A percentile compares a stretch with the other conserved stretches of the same genome.
These are phyloP conservation scores for Onychomys torridus DNA, from an alignment of 2,797 vertebrate species.

Conservation along the genomic window DNA sequence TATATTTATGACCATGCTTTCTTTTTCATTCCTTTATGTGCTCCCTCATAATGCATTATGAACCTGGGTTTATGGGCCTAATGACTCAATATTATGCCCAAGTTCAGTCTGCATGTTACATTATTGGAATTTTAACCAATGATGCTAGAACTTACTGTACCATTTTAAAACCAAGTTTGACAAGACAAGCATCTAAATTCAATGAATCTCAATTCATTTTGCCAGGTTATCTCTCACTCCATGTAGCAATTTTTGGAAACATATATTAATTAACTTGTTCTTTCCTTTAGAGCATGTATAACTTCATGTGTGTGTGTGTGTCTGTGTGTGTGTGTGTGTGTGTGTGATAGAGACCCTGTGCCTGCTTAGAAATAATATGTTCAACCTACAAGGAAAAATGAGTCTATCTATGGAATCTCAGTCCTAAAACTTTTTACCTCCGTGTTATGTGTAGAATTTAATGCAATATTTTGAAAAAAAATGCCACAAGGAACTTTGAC, in stretches of 20 bases:
- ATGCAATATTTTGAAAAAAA: background rate
- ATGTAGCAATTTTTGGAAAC: background rate
- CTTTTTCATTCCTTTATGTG: background rate
- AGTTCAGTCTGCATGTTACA: background rate
- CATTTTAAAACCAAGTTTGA: background rate
- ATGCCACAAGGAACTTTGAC: background rate
- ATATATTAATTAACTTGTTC: background rate
- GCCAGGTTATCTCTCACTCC: background rate
- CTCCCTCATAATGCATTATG: background rate
- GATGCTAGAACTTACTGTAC: background rate
- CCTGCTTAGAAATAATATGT: background rate
- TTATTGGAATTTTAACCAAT: background rate
- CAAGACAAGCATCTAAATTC: background rate
- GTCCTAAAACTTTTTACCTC: background rate
- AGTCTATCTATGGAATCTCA: background rate
- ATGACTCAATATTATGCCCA: fast-evolving
- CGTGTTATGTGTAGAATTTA: background rate
- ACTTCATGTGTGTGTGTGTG: background rate
- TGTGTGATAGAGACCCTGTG: background rate
- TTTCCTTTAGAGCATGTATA: background rate
- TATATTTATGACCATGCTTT: background rate
- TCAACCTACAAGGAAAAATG: background rate
- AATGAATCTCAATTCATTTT: background rate
- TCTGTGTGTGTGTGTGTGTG: no score
- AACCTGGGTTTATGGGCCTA: background rate